Base-by-base conservation (phyloP, 2,888 invertebrate genomes). In the Hipparchia sbordonii region DNA sequence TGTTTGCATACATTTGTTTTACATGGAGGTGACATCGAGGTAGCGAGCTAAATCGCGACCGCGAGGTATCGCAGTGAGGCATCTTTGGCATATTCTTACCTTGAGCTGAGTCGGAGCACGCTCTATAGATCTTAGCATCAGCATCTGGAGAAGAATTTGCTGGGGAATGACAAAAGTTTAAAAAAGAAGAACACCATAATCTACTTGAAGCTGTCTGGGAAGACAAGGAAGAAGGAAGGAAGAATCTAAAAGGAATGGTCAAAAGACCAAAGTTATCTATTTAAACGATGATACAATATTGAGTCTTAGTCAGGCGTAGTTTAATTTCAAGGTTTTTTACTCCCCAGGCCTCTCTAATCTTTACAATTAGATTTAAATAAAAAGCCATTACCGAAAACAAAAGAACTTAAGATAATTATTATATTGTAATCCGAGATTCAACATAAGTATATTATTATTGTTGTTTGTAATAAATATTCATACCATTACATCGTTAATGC, bases 401-500 rank as follows among this genome's bases (percentile, higher is more conserved):
- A 6, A 56, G 13, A 60, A 60, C 60, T 60, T 45, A 5, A 12
- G 23, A 23, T 23, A 57, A 13, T 56, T 10, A 39, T 60, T 10
- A 39, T 60, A 13, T 8, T 1, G 9, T 46, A n/a, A 46, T 13
- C 7, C 62, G n/a, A 46, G 13, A 62, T 62, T 61, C 46, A 60
- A 33, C 10, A 61, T 39, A n/a, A n/a, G n/a, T n/a, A 39, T 39
- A 39, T 4, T 39, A 39, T 39, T 39, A 39, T 4, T 39, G 1
- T 39, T 39, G 60, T 48, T 1, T 7, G 8, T 46, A 13, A 61
- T 61, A 61, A 61, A 61, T 61, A 61, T 61, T 61, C 60, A 62
- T 62, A 6, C 62, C 13, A 46, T 13, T 13, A 62, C 62, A 62
- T 62, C 46, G 46, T 62, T 46, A 62, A 62, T 62, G 8, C 46